Evolutionary conservation across 2,888 invertebrate species (phyloP).

Genomic region (Hypomecis punctinalis): DNA sequence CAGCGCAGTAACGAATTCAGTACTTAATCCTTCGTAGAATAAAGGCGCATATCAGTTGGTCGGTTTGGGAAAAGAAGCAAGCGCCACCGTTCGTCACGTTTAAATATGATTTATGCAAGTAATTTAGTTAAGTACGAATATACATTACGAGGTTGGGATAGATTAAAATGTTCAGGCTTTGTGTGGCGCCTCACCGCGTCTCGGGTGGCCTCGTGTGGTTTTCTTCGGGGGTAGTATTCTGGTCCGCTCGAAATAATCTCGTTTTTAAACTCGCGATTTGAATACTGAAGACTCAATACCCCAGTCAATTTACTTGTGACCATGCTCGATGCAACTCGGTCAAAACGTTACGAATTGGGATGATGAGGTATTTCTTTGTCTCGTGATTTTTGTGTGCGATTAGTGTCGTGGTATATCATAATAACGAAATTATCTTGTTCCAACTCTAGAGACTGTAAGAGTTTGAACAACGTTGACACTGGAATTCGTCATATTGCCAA

Average conservation of each 20-base stretch:
- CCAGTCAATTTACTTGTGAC: too few relatives aligned
- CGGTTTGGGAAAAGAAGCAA: conserved; percentile 47
- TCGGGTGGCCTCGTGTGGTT: conserved; percentile 24
- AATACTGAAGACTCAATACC: too few relatives aligned
- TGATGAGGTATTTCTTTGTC: too few relatives aligned
- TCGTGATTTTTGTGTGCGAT: too few relatives aligned
- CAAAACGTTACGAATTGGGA: too few relatives aligned
- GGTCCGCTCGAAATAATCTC: conserved; percentile 35
- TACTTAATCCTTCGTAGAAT: conserved; percentile 45
- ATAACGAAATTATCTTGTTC: too few relatives aligned
- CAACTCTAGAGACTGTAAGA: too few relatives aligned
- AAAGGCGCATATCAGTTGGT: conserved; percentile 56
- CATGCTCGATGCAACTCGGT: too few relatives aligned
- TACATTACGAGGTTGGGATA: conserved; percentile 75
- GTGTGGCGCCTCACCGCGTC: conserved; percentile 42
- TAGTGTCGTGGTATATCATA: too few relatives aligned
- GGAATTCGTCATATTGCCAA: too few relatives aligned
- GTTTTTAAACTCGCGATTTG: too few relatives aligned
- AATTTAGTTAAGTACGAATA: conserved; percentile 83
- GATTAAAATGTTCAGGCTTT: conserved; percentile 78
- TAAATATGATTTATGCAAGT: conserved; percentile 85
- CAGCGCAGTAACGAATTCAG: conserved; percentile 43
- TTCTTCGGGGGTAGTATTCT: background rate
- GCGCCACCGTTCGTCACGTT: conserved; percentile 77
- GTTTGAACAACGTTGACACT: too few relatives aligned